A percentile compares a stretch with the other conserved stretches of the same genome.
These are phyloP conservation scores for Limnephilus auricula DNA, from an alignment of 2,888 invertebrate species.

Conservation along the genomic window DNA sequence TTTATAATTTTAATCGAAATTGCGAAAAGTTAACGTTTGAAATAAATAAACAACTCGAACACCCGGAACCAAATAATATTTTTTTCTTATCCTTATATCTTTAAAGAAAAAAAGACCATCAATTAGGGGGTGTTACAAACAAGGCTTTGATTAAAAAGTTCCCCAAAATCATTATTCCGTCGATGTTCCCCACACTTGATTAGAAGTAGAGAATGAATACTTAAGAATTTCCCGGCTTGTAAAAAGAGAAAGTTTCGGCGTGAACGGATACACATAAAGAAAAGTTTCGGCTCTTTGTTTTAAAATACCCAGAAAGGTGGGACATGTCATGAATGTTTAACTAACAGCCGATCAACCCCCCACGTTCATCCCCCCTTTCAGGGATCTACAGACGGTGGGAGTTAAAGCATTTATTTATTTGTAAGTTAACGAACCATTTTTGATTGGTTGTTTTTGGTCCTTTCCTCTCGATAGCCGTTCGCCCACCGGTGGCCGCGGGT, in stretches of 20 bases:
- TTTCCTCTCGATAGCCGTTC: too few relatives aligned
- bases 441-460: too few relatives aligned
- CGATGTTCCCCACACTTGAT: slow-evolving; percentile 29
- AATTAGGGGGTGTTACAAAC: neutral
- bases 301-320: slow-evolving; percentile 30
- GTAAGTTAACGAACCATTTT: too few relatives aligned
- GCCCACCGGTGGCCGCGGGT: too few relatives aligned
- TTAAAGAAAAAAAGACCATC: neutral
- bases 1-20: too few relatives aligned
- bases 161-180: slow-evolving; percentile 1
- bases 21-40: too few relatives aligned
- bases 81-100: neutral
- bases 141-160: neutral
- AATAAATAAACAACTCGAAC: too few relatives aligned
- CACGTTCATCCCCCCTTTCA: neutral
- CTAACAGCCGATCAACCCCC: neutral
- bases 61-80: too few relatives aligned
- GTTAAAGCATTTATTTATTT: too few relatives aligned
- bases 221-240: slow-evolving; percentile 14
- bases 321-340: slow-evolving; percentile 19
- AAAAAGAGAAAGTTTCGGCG: slow-evolving; percentile 2
- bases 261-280: slow-evolving; percentile 34
- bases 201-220: slow-evolving; percentile 19
- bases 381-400: neutral
- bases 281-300: slow-evolving; percentile 35